phyloP scores from a whole-genome alignment of 2,797 vertebrate species.

The Danio choprae region DNA sequence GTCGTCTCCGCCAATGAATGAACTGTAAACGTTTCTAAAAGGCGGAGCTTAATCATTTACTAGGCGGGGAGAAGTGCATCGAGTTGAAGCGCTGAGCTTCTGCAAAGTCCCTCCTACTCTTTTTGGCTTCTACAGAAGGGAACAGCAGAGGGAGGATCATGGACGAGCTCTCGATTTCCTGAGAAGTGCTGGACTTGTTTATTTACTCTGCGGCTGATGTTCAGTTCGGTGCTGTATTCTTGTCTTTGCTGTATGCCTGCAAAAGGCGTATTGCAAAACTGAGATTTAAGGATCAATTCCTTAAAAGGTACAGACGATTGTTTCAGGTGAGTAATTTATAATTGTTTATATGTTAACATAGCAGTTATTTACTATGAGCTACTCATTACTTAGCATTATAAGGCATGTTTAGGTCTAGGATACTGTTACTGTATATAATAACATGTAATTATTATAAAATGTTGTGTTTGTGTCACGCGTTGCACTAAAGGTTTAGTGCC shows the following conservation, averaged over 20 bases:
- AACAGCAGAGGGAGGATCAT: not conserved
- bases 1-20: not conserved
- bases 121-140: not conserved
- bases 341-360: not conserved
- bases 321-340: not conserved
- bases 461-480: not conserved
- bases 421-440: not conserved
- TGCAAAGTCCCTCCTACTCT: not conserved
- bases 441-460: not conserved
- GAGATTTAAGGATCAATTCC: constrained; percentile 1
- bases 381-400: too few species aligned
- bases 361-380: not conserved
- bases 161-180: not conserved
- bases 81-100: not conserved
- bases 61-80: too few species aligned
- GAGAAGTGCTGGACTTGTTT: constrained; percentile 13
- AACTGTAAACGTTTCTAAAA: not conserved
- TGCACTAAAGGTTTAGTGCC: not conserved
- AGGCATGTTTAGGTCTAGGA: too few species aligned
- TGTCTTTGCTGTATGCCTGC: not conserved
- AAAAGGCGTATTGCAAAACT: not conserved
- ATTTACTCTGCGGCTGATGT: constrained; percentile 9
- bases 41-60: not conserved
- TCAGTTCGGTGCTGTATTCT: not conserved
- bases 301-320: not conserved